These are phyloP conservation scores for Megalops atlanticus DNA, from an alignment of 2,113 vertebrate genomes.

Conservation along the genomic window DNA sequence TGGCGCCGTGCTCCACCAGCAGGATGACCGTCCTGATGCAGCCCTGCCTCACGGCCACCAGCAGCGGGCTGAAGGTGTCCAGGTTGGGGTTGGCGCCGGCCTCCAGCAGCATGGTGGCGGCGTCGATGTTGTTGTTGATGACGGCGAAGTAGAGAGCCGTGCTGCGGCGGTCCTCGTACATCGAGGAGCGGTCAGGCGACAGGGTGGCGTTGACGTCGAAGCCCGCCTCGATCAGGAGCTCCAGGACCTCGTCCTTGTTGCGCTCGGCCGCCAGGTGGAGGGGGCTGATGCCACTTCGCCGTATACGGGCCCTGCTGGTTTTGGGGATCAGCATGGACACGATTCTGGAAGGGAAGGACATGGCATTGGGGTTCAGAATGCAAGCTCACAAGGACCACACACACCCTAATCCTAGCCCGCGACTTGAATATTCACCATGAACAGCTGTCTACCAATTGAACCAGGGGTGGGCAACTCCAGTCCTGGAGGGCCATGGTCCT, in stretches of 20 bases:
- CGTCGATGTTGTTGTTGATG: conserved; percentile 78
- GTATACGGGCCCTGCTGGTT: conserved; percentile 77
- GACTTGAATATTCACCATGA: neutral
- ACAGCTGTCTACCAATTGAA: too few relatives aligned
- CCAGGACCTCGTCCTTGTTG: conserved; percentile 76
- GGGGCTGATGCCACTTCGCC: conserved; percentile 82
- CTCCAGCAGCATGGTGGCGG: conserved; percentile 76
- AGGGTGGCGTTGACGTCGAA: conserved; percentile 77
- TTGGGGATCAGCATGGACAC: conserved; percentile 80
- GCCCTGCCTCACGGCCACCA: conserved; percentile 82
- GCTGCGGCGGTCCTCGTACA: conserved; percentile 81
- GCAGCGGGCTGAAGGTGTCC: conserved; percentile 81
- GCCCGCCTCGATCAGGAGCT: conserved; percentile 74
- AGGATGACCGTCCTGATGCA: conserved; percentile 75
- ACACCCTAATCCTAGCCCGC: neutral
- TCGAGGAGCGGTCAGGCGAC: conserved; percentile 71
- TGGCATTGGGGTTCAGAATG: conserved; percentile 8
- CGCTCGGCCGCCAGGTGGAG: conserved; percentile 83
- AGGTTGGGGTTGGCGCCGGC: conserved; percentile 84
- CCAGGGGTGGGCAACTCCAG: too few relatives aligned
- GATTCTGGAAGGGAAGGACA: conserved; percentile 67
- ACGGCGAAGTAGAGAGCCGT: conserved; percentile 83
- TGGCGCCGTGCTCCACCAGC: conserved; percentile 80
- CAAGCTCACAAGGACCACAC: neutral
- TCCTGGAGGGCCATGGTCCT: too few relatives aligned